Percentiles rank a stretch among this genome's conserved stretches.
phyloP scores from a whole-genome alignment of 2,888 invertebrate species.

The Choristoneura rosaceana region DNA sequence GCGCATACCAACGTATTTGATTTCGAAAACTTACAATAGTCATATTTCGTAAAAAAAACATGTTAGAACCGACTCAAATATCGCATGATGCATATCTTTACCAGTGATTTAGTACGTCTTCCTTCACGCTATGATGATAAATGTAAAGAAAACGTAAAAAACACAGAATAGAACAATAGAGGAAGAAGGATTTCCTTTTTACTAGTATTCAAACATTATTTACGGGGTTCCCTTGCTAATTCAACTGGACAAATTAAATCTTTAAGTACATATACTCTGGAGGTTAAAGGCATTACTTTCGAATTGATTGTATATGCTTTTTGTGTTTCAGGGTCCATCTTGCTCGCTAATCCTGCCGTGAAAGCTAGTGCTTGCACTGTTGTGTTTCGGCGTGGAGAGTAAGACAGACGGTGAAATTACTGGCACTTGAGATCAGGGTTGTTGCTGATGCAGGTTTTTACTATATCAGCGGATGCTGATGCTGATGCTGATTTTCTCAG shows the following conservation, averaged over 20 bases:
- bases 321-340: too few relatives aligned
- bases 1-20: not conserved
- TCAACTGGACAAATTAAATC: constrained; percentile 34
- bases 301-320: not conserved
- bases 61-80: not conserved
- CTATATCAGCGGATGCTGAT: too few relatives aligned
- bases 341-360: too few relatives aligned
- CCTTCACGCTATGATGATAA: constrained; percentile 30
- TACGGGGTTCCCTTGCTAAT: constrained; percentile 33
- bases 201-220: constrained; percentile 27
- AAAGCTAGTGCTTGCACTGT: too few relatives aligned
- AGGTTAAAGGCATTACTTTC: not conserved
- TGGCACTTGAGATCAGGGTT: too few relatives aligned
- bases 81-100: constrained; percentile 4
- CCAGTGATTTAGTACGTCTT: not conserved
- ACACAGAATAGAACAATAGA: constrained; percentile 37
- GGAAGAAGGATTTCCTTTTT: constrained; percentile 41
- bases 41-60: not conserved
- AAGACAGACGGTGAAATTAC: too few relatives aligned
- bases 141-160: constrained; percentile 32
- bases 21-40: not conserved
- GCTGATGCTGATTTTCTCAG: too few relatives aligned
- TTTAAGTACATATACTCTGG: constrained; percentile 10
- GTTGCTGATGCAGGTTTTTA: too few relatives aligned
- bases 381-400: too few relatives aligned